phyloP scores from a whole-genome alignment of 92 coral and sea anemone genomes.

The Bergia sp. region DNA sequence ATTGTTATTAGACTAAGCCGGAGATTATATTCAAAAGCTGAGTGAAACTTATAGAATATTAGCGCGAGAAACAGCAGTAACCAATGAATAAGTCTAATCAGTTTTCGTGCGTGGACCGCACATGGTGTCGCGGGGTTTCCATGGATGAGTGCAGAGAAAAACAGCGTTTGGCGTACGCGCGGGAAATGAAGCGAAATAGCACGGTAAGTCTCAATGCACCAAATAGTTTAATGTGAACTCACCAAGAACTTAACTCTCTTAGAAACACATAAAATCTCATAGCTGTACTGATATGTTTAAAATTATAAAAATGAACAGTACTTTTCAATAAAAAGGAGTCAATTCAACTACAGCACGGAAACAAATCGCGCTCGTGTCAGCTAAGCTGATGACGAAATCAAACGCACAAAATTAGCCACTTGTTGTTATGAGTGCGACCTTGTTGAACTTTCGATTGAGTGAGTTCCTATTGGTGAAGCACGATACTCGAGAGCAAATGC shows the following conservation, averaged over 20 bases:
- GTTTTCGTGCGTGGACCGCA: slow-evolving; percentile 34
- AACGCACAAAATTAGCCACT: slow-evolving; percentile 38
- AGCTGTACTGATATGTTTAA: not conserved
- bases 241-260: not conserved
- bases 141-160: slow-evolving; percentile 35
- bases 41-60: slow-evolving; percentile 4
- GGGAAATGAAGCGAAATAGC: slow-evolving; percentile 39
- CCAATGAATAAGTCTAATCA: not conserved
- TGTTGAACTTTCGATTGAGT: slow-evolving; percentile 32
- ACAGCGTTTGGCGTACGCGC: slow-evolving; percentile 26
- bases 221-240: not conserved
- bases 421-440: slow-evolving; percentile 20
- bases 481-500: not conserved
- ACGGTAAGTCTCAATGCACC: slow-evolving; percentile 1
- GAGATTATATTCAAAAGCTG: not conserved
- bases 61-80: not conserved
- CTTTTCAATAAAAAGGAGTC: not conserved
- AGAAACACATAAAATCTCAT: not conserved
- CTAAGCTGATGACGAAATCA: slow-evolving; percentile 27
- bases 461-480: slow-evolving; percentile 28
- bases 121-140: slow-evolving; percentile 44
- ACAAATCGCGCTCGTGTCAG: slow-evolving; percentile 27
- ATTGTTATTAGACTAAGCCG: slow-evolving; percentile 8
- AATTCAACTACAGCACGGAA: slow-evolving; percentile 25
- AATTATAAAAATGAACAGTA: not conserved